Percentiles rank a stretch among this genome's conserved stretches.
These are phyloP conservation scores for Chorisops tibialis DNA, from an alignment of 2,888 invertebrate species.

Conservation along the genomic window DNA sequence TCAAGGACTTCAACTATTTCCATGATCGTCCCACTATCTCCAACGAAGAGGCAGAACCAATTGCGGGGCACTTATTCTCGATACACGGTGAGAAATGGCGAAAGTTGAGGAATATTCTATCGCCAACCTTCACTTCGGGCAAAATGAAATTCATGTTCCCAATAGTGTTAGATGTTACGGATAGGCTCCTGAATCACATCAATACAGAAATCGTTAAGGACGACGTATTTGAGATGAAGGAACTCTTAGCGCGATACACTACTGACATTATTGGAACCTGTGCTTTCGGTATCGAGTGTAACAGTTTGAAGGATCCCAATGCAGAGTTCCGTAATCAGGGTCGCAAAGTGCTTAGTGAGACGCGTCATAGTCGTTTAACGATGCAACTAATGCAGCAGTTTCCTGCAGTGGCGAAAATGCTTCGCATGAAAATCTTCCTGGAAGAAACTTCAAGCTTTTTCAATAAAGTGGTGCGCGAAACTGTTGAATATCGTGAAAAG, in stretches of 20 bases:
- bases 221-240: slow-evolving; percentile 50
- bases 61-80: slow-evolving; percentile 47
- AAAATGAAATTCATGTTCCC: slow-evolving; percentile 50
- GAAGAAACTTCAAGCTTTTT: too few species aligned
- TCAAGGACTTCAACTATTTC: slow-evolving; percentile 50
- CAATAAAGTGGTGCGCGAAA: too few species aligned
- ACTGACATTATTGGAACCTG: slow-evolving; percentile 55
- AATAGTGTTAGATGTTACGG: slow-evolving; percentile 35
- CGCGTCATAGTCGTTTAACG: too few species aligned
- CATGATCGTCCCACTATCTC: slow-evolving; percentile 45
- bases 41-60: slow-evolving; percentile 47
- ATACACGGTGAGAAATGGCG: slow-evolving; percentile 53
- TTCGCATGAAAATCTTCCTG: too few species aligned
- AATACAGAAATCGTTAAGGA: slow-evolving; percentile 28
- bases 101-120: slow-evolving; percentile 50
- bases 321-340: slow-evolving; percentile 47
- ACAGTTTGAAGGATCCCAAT: slow-evolving; percentile 49
- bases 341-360: slow-evolving; percentile 34
- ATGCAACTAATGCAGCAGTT: too few species aligned
- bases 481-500: too few species aligned
- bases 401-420: too few species aligned
- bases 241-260: slow-evolving; percentile 50
- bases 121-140: slow-evolving; percentile 54
- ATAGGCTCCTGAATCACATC: slow-evolving; percentile 33
- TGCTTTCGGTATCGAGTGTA: slow-evolving; percentile 54